Conservation (phyloP, 2,113 vertebrate genomes). For the Spermophilus dauricus region DNA sequence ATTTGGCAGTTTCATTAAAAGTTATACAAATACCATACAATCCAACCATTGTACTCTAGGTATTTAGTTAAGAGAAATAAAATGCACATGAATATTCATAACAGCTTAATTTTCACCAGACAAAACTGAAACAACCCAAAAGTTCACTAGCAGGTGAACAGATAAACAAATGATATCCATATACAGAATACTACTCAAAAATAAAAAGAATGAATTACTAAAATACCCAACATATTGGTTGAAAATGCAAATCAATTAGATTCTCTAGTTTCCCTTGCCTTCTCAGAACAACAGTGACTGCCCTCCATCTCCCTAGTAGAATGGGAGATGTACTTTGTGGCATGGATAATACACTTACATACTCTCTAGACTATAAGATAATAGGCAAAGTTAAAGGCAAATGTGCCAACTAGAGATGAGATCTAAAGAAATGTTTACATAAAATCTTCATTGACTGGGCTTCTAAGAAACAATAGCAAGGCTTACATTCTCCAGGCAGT, state of each 20-base stretch:
- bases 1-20: not conserved
- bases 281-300: not conserved
- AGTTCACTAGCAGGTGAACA: not conserved
- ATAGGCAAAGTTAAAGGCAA: not conserved
- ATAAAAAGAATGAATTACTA: not conserved
- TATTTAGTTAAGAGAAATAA: not conserved
- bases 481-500: not conserved
- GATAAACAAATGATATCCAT: not conserved
- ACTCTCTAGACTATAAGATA: not conserved
- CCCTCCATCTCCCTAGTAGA: not conserved
- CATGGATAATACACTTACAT: not conserved
- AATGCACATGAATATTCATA: not conserved
- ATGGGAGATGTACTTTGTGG: not conserved
- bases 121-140: not conserved
- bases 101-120: not conserved
- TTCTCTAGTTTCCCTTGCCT: not conserved
- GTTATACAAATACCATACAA: not conserved
- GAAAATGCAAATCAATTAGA: not conserved
- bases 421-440: not conserved
- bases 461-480: not conserved
- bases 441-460: not conserved
- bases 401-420: not conserved
- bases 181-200: not conserved
- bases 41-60: not conserved
- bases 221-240: not conserved